These are phyloP conservation scores for Reticulitermes speratus DNA, from an alignment of 1,140 invertebrate species.

Conservation along the genomic window DNA sequence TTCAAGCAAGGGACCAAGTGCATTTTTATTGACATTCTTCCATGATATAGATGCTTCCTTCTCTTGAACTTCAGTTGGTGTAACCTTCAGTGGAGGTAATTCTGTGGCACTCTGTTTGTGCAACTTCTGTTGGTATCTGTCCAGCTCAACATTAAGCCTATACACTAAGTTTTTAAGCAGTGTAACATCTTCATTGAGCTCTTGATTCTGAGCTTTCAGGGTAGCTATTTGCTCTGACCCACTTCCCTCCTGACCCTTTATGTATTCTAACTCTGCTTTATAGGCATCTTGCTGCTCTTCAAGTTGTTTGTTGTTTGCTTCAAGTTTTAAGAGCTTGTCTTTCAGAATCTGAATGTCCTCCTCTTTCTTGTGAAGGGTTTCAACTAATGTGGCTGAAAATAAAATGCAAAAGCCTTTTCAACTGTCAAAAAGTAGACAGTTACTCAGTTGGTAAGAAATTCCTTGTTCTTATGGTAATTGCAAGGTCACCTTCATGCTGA, in stretches of 20 bases:
- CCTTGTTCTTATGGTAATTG: too few relatives aligned
- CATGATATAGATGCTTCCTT: constrained; percentile 8
- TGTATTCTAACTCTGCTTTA: constrained; percentile 3
- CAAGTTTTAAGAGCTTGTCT: constrained; percentile 20
- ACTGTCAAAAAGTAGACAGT: too few relatives aligned
- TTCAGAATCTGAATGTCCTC: constrained; percentile 24
- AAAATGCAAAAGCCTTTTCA: neutral
- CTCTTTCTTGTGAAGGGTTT: constrained; percentile 22
- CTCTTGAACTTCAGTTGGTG: neutral
- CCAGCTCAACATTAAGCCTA: constrained; percentile 64
- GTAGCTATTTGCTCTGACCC: neutral
- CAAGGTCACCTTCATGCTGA: too few relatives aligned
- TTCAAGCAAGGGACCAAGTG: constrained; percentile 61
- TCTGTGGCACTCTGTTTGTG: neutral
- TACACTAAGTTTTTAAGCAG: constrained; percentile 68
- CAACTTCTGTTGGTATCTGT: constrained; percentile 64
- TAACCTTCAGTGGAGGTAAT: neutral
- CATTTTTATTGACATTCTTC: constrained; percentile 42
- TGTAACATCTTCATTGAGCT: constrained; percentile 57
- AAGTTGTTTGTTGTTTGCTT: constrained; percentile 9
- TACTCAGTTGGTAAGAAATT: too few relatives aligned
- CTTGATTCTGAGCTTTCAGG: constrained; percentile 47
- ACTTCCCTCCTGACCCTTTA: neutral
- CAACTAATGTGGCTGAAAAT: constrained; percentile 20
- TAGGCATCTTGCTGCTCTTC: neutral